Evolutionary conservation across 1,140 invertebrate species (phyloP), one percentile per base, ranked within the genome.

Genomic region (Monomorium pharaonis): DNA sequence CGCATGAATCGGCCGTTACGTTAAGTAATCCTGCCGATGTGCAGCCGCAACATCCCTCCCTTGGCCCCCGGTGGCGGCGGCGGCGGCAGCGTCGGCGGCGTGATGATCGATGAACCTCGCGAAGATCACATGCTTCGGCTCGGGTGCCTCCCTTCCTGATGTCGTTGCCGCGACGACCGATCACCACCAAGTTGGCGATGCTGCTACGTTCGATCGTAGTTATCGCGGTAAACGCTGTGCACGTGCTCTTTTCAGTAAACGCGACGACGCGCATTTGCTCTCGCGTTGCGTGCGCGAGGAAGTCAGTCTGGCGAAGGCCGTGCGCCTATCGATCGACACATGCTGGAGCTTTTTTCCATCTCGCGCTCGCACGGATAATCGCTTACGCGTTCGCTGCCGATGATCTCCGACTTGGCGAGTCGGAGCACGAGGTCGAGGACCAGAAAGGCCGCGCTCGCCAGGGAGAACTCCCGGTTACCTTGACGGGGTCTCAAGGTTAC

Each of bases 1-100:
- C n/a, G 1, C 12, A 2, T 60, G 56, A 18, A 27, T 62, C 44
- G 63, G 12, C 70, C 56, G 67, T n/a, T n/a, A 62, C 47, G 42
- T 80, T 78, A 88, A 74, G 67, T 54, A 42, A 88, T 85, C 42
- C 70, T 88, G 21, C 76, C 81, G 24, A 80, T n/a, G 30, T 75
- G 44, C 49, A 27, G 16, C n/a, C 72, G 70, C 67, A 37, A 60
- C 86, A 89, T 89, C 54, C 51, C 88, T 75, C 33, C 14, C 24
- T 12, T 12, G 16, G 4, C 6, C 21, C n/a, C n/a, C n/a, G n/a
- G n/a, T n/a, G n/a, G n/a, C n/a, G n/a, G n/a, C n/a, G n/a, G n/a
- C n/a, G n/a, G n/a, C n/a, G n/a, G n/a, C n/a, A n/a, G n/a, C n/a
- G n/a, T n/a, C 14, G 30, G 63, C 37, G 44, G 9, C 49, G 30